phyloP scores from a whole-genome alignment of 2,113 vertebrate species.

The Colossoma macropomum region DNA sequence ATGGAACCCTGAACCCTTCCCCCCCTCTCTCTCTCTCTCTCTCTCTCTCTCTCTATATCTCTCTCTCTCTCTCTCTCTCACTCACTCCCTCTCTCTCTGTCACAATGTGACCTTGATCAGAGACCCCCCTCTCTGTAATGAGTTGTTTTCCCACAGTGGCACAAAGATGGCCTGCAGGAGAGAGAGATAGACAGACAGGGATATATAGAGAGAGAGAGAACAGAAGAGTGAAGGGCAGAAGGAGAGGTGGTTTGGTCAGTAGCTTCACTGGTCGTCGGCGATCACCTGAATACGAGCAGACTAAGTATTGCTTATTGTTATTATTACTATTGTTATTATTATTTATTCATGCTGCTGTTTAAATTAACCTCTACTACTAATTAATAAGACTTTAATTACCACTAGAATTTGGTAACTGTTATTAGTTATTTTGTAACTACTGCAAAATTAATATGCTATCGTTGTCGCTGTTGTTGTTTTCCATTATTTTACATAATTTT shows the following conservation, averaged over 20 bases:
- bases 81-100: conserved; percentile 39
- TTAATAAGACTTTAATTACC: too few species aligned
- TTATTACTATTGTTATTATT: background rate
- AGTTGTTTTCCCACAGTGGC: conserved; percentile 80
- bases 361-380: too few species aligned
- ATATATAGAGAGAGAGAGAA: conserved; percentile 14
- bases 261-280: background rate
- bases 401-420: too few species aligned
- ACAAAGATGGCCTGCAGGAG: conserved; percentile 67
- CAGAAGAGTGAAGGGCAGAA: background rate
- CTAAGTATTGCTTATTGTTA: conserved; percentile 18
- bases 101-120: conserved; percentile 76
- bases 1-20: conserved; percentile 27
- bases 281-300: conserved; percentile 16
- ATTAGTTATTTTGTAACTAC: too few species aligned
- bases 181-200: conserved; percentile 44
- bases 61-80: background rate
- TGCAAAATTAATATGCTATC: too few species aligned
- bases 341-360: too few species aligned
- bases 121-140: conserved; percentile 69
- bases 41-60: conserved; percentile 20
- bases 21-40: conserved; percentile 42
- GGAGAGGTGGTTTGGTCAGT: conserved; percentile 29
- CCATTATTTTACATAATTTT: too few species aligned
- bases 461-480: too few species aligned